phyloP scores from a whole-genome alignment of 2,113 vertebrate species.

The Tyto alba region DNA sequence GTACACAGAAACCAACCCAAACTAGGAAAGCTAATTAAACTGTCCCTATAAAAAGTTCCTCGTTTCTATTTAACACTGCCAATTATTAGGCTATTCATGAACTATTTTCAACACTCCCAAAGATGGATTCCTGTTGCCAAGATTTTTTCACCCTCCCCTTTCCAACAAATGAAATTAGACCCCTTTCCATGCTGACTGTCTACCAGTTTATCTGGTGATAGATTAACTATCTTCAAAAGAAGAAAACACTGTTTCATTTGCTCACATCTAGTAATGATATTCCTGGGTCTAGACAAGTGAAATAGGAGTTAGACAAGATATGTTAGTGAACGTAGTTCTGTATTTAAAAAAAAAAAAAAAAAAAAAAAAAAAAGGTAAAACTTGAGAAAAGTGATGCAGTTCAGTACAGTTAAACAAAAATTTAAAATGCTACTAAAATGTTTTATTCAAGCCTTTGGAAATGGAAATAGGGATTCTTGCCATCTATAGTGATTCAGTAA shows the following conservation, averaged over 20 bases:
- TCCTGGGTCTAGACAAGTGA: not conserved
- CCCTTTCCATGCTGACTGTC: not conserved
- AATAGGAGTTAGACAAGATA: not conserved
- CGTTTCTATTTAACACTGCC: not conserved
- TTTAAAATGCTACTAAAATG: not conserved
- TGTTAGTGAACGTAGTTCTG: not conserved
- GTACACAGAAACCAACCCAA: not conserved
- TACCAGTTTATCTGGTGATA: not conserved
- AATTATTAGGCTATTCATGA: slow-evolving; percentile 11
- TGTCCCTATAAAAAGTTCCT: not conserved
- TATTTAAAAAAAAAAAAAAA: no score
- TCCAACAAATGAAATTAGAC: not conserved
- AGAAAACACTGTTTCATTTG: not conserved
- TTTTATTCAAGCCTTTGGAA: not conserved
- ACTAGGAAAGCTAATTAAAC: not conserved
- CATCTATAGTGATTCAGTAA: not conserved
- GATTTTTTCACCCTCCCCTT: not conserved
- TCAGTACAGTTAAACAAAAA: not conserved
- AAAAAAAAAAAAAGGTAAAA: no score
- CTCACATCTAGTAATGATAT: not conserved
- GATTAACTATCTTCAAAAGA: not conserved
- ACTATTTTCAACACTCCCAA: not conserved
- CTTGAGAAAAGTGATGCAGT: not conserved
- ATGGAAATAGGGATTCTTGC: not conserved
- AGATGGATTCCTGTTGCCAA: not conserved